Evolutionary conservation across 1,140 invertebrate genomes (phyloP), one percentile per base, ranked within the genome.

Genomic region (Drosophila orena): DNA sequence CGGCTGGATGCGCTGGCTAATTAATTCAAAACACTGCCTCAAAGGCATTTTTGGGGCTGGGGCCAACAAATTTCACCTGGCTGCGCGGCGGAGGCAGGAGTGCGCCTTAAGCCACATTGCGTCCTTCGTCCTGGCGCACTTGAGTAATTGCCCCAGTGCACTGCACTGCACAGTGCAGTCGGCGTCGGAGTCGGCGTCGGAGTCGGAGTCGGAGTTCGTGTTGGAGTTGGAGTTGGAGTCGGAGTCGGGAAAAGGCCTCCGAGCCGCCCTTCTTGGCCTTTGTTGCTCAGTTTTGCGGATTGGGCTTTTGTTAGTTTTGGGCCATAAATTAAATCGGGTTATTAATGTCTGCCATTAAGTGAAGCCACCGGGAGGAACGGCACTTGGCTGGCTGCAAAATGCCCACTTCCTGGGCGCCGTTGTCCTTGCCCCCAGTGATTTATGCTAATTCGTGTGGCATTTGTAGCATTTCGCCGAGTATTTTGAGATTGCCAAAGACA

Each of bases 331-430:
- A 89, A 89, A 89, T 89, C 77, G 81, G 60, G 84, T 89, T 89
- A 89, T 89, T 89, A 89, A 89, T 89, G 84, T 89, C 80, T 83
- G 72, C 79, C 84, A 89, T 89, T 89, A 88, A 88, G 84, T 86
- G 83, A 88, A 86, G 83, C 83, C 79, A 86, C 75, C 81, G 71
- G 71, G 49, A 43, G 43, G 46, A 65, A 40, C 12, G 15, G 8
- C 38, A 35, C 49, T 44, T 61, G 42, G 38, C 69, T 72, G 62
- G 11, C 17, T 54, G 53, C 52, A 53, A 65, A 78, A 59, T 10
- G 55, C 64, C 70, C 44, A 55, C 49, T 22, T 34, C 46, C 37
- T 42, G n/a, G n/a, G n/a, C 24, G 56, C 40, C 58, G 43, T 34
- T 42, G 47, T 49, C 24, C 47, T 34, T 17, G 47, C n/a, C 15